phyloP scores from a whole-genome alignment of 2,113 vertebrate species.

The Murina feae region DNA sequence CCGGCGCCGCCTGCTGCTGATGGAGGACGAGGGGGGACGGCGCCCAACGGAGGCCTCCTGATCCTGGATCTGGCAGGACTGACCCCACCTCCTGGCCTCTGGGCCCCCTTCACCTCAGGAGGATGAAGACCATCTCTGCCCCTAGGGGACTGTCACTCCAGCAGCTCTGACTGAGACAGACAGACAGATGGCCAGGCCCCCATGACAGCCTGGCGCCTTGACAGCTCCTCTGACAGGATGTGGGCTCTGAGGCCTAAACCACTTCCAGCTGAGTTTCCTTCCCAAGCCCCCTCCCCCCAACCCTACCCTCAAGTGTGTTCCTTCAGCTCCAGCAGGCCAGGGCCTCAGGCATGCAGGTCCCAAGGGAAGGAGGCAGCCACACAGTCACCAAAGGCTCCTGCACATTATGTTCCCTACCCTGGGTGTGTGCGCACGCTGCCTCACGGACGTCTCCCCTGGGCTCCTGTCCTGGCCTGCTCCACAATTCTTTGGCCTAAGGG shows the following conservation, averaged over 20 bases:
- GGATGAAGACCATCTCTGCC: constrained; percentile 20
- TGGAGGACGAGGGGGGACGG: constrained; percentile 59
- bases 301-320: background rate
- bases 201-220: background rate
- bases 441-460: background rate
- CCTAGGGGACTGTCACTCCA: constrained; percentile 19
- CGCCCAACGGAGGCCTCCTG: constrained; percentile 35
- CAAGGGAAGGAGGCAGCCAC: background rate
- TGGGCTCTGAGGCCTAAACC: constrained; percentile 52
- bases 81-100: background rate
- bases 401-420: background rate
- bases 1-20: constrained; percentile 82
- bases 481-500: constrained; percentile 55
- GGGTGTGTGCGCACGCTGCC: background rate
- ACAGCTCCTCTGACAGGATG: constrained; percentile 44
- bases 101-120: background rate
- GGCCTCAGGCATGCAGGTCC: background rate
- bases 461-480: background rate
- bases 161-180: background rate
- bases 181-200: background rate
- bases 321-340: constrained; percentile 3
- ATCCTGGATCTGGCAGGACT: background rate
- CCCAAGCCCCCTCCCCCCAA: background rate
- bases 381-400: constrained; percentile 17
- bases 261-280: constrained; percentile 53